Evolutionary conservation across 2,888 invertebrate genomes (phyloP).

Genomic region (Tiphia femorata): DNA sequence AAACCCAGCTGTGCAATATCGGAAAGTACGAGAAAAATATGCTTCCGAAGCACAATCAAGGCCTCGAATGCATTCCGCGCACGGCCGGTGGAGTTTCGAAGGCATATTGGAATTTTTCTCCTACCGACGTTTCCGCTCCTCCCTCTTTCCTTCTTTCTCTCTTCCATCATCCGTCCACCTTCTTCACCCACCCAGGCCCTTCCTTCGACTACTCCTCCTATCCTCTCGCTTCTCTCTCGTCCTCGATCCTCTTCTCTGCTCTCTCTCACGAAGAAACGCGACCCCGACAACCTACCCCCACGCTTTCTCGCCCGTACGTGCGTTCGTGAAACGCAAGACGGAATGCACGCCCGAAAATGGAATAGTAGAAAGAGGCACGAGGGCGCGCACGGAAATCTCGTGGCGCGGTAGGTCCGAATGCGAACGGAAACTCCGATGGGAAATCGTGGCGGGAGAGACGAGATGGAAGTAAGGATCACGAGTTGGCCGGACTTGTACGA

Average conservation of each 20-base stretch:
- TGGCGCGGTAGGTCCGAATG: too few relatives aligned
- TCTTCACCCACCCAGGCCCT: slow-evolving; percentile 19
- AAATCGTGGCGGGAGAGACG: too few relatives aligned
- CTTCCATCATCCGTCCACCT: too few relatives aligned
- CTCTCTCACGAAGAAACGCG: slow-evolving; percentile 31
- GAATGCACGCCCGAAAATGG: too few relatives aligned
- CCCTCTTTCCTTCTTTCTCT: too few relatives aligned
- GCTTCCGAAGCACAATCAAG: slow-evolving; percentile 66
- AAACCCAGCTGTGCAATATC: slow-evolving; percentile 52
- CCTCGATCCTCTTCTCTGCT: neutral
- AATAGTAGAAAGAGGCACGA: too few relatives aligned
- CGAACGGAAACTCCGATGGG: too few relatives aligned
- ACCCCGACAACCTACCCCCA: slow-evolving; percentile 29
- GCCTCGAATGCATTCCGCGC: slow-evolving; percentile 63
- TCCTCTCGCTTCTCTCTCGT: neutral
- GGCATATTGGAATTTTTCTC: slow-evolving; percentile 65
- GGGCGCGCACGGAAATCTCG: too few relatives aligned
- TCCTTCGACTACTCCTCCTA: slow-evolving; percentile 18
- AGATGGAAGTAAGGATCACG: too few relatives aligned
- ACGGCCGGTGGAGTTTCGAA: slow-evolving; percentile 59
- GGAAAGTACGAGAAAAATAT: slow-evolving; percentile 62
- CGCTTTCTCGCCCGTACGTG: too few relatives aligned
- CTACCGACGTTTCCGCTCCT: slow-evolving; percentile 41
- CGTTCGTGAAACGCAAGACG: too few relatives aligned
- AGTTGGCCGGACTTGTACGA: too few relatives aligned